Base-by-base conservation (phyloP, 2,113 vertebrate species). In the Zonotrichia leucophrys region DNA sequence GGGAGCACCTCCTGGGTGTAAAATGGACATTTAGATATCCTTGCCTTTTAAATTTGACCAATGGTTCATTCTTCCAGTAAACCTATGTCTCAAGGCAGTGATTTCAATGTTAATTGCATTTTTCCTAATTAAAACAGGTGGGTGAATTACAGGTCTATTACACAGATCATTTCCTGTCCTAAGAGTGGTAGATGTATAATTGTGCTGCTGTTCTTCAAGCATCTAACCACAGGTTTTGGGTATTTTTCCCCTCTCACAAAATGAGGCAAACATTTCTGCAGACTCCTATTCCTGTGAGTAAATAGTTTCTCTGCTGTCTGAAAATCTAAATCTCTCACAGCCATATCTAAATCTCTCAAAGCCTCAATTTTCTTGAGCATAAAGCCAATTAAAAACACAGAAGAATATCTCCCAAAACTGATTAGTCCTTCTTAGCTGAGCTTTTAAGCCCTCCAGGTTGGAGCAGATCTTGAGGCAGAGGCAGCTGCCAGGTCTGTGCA, bases 91-190 rank as follows among this genome's bases (percentile, higher is more conserved):
- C 90, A 87, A 86, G 58, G 41, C 41, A 87, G 62, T 64, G 31
- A 93, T 94, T 95, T 86, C 49, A 86, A 62, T 82, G 88, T 82
- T 93, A 92, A 95, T 90, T 81, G 42, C 53, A 68, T 67, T 92
- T 72, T 33, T 93, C 31, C 28, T 89, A 60, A 92, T 93, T 94
- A 95, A 74, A 94, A 58, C 46, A 79, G 90, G 90, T 90, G 76
- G 64, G 41, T 92, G 83, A 81, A 93, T 92, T 84, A 78, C 11
- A 11, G n/a, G 14, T 88, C 49, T 92, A 75, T 96, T 87, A 90
- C 49, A 95, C 83, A 94, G 85, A 89, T 68, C 11, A 92, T 95
- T 96, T 92, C 95, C 79, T 84, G 52, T 84, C 87, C 87, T 89
- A 86, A 74, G 80, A 87, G 39, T 64, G 68, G 47, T 81, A 80